Percentiles rank a stretch among this genome's conserved stretches.
These are phyloP conservation scores for Chionomys nivalis DNA, from an alignment of 2,113 vertebrate species.

Conservation along the genomic window DNA sequence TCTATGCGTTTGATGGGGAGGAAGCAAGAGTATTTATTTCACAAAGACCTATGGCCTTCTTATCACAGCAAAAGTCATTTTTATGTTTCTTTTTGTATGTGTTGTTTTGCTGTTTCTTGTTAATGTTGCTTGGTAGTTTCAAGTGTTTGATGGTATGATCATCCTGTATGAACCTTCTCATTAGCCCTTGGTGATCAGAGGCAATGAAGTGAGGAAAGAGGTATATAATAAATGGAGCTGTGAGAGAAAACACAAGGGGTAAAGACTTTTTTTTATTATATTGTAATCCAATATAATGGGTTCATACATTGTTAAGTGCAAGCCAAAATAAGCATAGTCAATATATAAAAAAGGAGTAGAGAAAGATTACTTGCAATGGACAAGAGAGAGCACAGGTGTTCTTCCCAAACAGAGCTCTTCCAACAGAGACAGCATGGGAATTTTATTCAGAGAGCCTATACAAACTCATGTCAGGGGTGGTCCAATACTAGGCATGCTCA, in stretches of 20 bases:
- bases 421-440: neutral
- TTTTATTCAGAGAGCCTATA: neutral
- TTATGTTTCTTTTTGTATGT: neutral
- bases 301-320: neutral
- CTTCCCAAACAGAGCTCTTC: neutral
- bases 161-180: neutral
- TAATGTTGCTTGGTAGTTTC: neutral
- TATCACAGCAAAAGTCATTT: neutral
- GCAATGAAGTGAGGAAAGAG: neutral
- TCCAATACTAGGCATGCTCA: neutral
- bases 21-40: neutral
- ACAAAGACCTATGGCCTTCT: neutral
- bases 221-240: neutral
- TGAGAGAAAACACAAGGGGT: neutral
- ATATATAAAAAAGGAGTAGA: neutral
- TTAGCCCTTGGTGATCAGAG: neutral
- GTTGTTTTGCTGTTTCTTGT: neutral
- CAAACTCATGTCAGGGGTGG: neutral
- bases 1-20: neutral
- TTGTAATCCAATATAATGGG: neutral
- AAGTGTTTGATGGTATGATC: neutral
- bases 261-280: neutral
- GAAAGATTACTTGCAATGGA: neutral
- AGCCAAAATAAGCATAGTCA: neutral
- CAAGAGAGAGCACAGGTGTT: neutral